Evolutionary conservation across 2,888 invertebrate genomes (phyloP).

Genomic region (Podotricha telesiphe): DNA sequence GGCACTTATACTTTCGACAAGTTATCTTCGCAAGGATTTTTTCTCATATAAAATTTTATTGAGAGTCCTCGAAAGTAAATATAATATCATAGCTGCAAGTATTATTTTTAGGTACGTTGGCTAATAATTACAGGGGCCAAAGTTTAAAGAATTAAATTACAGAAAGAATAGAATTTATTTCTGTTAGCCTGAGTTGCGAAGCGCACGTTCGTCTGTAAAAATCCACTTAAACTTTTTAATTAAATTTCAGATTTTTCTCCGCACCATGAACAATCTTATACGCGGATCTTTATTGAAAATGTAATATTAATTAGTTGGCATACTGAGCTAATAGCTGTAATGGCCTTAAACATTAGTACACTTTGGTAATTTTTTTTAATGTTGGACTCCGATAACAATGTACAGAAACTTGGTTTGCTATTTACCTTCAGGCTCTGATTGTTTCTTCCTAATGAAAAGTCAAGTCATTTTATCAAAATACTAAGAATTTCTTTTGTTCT

Average conservation of each 20-base stretch:
- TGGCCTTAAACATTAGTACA: conserved; percentile 66
- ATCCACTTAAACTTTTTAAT: conserved; percentile 83
- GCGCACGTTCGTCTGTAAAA: conserved; percentile 76
- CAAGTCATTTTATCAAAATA: too few relatives aligned
- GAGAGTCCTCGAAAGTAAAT: background rate
- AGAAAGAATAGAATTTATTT: conserved; percentile 69
- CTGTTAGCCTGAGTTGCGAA: conserved; percentile 70
- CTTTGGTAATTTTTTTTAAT: conserved; percentile 44
- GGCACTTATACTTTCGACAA: conserved; percentile 10
- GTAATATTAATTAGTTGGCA: conserved; percentile 77
- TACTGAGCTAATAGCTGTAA: conserved; percentile 74
- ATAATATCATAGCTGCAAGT: background rate
- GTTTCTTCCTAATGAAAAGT: background rate
- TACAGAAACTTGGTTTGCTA: background rate
- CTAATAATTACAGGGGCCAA: background rate
- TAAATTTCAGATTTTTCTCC: conserved; percentile 80
- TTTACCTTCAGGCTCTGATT: background rate
- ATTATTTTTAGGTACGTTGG: background rate
- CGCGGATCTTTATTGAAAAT: conserved; percentile 73
- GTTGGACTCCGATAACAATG: background rate
- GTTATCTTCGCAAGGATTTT: background rate
- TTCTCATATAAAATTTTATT: background rate
- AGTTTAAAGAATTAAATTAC: conserved; percentile 35
- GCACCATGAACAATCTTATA: conserved; percentile 66
- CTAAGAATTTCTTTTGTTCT: too few relatives aligned